Conservation (phyloP, 2,888 invertebrate genomes). For the Agriopis marginaria region DNA sequence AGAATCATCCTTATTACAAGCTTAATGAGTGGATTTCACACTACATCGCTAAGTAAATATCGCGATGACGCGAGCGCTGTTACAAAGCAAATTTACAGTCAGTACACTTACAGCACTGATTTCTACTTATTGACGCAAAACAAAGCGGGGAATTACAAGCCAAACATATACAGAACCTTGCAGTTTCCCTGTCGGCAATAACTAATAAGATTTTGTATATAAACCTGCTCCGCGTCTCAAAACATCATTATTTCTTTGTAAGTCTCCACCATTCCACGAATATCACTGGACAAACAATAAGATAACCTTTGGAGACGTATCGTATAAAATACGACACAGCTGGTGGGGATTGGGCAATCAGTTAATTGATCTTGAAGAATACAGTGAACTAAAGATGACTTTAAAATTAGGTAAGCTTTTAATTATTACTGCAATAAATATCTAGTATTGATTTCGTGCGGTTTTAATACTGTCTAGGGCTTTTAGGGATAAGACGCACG, state of each 20-base stretch:
- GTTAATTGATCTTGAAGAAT: constrained; percentile 7
- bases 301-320: constrained; percentile 18
- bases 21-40: constrained; percentile 5
- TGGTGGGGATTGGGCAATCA: constrained; percentile 6
- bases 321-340: constrained; percentile 24
- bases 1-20: constrained; percentile 4
- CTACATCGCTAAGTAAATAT: constrained; percentile 7
- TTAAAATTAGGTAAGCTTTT: constrained; percentile 39
- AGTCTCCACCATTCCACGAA: constrained; percentile 23
- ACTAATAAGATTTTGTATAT: constrained; percentile 24
- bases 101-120: too few relatives aligned
- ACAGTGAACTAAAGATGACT: constrained; percentile 32
- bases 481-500: too few relatives aligned
- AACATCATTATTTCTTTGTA: constrained; percentile 18
- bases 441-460: neutral
- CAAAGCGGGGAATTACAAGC: constrained; percentile 24
- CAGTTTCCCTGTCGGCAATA: constrained; percentile 25
- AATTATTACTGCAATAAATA: neutral
- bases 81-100: neutral
- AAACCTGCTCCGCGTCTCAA: constrained; percentile 11
- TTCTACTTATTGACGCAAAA: constrained; percentile 20
- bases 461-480: too few relatives aligned
- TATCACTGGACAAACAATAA: constrained; percentile 6
- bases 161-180: constrained; percentile 18
- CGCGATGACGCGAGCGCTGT: constrained; percentile 2